Evolutionary conservation across 2,113 vertebrate genomes (phyloP).

Genomic region (Strix uralensis): DNA sequence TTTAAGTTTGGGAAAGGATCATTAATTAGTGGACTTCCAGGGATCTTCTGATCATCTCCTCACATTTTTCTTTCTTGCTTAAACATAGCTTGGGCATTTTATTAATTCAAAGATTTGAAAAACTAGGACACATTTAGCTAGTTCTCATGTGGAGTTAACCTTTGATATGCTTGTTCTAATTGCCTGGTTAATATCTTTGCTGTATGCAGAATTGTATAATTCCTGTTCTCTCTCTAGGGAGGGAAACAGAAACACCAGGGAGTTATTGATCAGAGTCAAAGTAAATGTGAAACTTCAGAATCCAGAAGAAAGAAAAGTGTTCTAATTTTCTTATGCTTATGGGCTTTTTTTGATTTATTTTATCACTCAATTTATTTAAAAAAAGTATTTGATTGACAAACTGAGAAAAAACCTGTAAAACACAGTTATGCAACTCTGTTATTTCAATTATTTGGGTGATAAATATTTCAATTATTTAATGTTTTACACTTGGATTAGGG

Average conservation of each 20-base stretch:
- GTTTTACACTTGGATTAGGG: background rate
- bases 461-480: background rate
- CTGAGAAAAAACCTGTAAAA: background rate
- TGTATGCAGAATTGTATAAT: background rate
- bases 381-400: background rate
- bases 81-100: background rate
- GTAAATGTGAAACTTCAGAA: background rate
- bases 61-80: background rate
- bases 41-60: background rate
- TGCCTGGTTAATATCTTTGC: background rate
- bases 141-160: background rate
- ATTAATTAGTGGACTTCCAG: background rate
- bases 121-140: background rate
- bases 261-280: background rate
- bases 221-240: background rate
- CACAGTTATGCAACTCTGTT: fast-evolving
- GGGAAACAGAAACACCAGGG: background rate
- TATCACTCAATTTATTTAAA: background rate
- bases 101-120: background rate
- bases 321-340: background rate
- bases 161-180: background rate
- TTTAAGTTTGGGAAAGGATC: background rate
- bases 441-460: background rate
- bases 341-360: background rate
- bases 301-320: too few relatives aligned